Conservation (phyloP, 2,797 vertebrate genomes). For the Enteromius unitaeniatus region DNA sequence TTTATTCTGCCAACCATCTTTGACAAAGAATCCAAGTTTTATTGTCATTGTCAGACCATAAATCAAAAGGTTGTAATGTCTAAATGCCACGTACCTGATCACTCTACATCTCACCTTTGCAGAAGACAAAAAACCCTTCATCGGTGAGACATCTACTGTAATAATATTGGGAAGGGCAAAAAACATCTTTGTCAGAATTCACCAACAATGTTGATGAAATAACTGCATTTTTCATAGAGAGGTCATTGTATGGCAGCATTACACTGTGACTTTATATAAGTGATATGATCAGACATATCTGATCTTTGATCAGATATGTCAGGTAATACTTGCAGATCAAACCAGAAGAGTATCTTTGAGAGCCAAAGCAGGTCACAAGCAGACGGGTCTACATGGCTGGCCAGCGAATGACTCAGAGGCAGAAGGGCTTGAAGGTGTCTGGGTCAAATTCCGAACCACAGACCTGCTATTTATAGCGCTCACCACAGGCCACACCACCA, state of each 20-base stretch:
- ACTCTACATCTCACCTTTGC: not conserved
- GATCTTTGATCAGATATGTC: not conserved
- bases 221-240: not conserved
- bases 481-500: constrained; percentile 51
- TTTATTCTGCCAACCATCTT: not conserved
- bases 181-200: not conserved
- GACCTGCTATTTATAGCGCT: constrained; percentile 49
- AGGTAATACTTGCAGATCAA: not conserved
- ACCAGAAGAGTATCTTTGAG: constrained; percentile 13
- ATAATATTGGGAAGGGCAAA: not conserved
- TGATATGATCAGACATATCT: too few relatives aligned
- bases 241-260: not conserved
- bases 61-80: not conserved
- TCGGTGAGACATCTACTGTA: not conserved
- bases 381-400: constrained; percentile 56
- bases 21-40: not conserved
- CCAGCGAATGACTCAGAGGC: constrained; percentile 65
- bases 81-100: not conserved
- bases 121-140: not conserved
- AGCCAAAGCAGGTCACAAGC: constrained; percentile 62
- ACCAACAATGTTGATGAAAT: too few relatives aligned
- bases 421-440: constrained; percentile 63
- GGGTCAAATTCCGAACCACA: constrained; percentile 63
- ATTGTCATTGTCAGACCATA: not conserved
- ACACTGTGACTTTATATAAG: not conserved